phyloP scores from a whole-genome alignment of 2,797 vertebrate species.

The Periparus ater region DNA sequence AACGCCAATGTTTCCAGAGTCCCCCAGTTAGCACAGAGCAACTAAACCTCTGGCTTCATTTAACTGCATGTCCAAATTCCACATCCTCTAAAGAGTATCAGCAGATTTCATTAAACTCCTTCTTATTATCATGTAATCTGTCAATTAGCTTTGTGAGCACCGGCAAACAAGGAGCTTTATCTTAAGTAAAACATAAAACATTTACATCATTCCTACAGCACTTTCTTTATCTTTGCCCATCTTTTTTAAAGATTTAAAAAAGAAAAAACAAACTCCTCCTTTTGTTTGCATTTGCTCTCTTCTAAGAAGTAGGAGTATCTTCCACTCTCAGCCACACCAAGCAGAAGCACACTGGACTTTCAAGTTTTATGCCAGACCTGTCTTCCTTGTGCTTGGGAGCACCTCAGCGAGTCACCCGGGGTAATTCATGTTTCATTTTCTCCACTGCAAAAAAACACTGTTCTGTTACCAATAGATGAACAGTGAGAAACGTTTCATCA shows the following conservation, averaged over 20 bases:
- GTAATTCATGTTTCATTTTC: background rate
- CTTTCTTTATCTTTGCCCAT: background rate
- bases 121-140: background rate
- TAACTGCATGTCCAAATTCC: background rate
- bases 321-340: background rate
- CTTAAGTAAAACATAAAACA: background rate
- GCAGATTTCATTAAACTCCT: conserved; percentile 10
- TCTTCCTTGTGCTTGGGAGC: background rate
- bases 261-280: background rate
- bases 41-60: background rate
- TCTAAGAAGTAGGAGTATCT: background rate
- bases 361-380: background rate
- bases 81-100: background rate
- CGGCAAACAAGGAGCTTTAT: background rate
- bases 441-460: background rate
- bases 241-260: background rate
- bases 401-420: background rate
- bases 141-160: background rate
- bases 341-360: background rate
- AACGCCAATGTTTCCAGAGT: background rate
- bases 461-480: background rate
- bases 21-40: background rate
- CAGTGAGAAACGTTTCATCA: background rate
- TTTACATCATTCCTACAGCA: background rate
- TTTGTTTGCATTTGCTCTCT: background rate